phyloP scores from a whole-genome alignment of 2,113 vertebrate species.

The Psilopogon haemacephalus region DNA sequence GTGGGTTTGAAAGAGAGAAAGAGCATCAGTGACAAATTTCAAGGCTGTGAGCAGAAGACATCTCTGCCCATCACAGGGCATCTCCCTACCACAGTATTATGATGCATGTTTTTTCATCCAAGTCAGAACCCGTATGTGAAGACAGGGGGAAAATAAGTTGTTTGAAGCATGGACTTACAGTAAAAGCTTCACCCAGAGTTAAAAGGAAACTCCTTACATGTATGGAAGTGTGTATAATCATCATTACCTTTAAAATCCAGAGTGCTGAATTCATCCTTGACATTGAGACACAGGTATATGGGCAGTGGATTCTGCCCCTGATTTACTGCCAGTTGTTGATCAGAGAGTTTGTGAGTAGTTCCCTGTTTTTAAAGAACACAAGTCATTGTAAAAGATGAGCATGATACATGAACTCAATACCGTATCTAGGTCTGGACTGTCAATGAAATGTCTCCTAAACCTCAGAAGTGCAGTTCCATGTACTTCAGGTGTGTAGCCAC shows the following conservation, averaged over 20 bases:
- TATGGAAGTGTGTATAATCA: background rate
- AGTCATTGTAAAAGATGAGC: background rate
- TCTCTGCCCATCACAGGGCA: background rate
- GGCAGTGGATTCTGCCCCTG: constrained; percentile 85
- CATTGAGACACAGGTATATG: constrained; percentile 83
- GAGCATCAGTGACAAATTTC: background rate
- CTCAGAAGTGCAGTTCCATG: background rate
- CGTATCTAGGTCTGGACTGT: background rate
- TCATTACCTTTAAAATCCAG: constrained; percentile 71
- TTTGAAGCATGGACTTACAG: background rate
- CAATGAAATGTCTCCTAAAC: background rate
- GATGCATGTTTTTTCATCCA: background rate
- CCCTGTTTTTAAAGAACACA: constrained; percentile 47
- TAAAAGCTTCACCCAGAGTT: background rate
- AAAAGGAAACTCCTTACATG: background rate
- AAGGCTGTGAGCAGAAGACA: background rate
- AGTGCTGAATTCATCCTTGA: constrained; percentile 75
- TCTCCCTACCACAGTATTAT: background rate
- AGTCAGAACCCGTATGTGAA: background rate
- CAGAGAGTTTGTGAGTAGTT: constrained; percentile 74
- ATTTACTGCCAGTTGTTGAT: constrained; percentile 78
- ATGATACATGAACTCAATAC: background rate
- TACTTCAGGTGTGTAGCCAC: background rate
- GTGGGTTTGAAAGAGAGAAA: background rate
- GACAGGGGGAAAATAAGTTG: background rate